Evolutionary conservation across 2,888 invertebrate genomes (phyloP).

Genomic region (Aspidiotus rigidus): DNA sequence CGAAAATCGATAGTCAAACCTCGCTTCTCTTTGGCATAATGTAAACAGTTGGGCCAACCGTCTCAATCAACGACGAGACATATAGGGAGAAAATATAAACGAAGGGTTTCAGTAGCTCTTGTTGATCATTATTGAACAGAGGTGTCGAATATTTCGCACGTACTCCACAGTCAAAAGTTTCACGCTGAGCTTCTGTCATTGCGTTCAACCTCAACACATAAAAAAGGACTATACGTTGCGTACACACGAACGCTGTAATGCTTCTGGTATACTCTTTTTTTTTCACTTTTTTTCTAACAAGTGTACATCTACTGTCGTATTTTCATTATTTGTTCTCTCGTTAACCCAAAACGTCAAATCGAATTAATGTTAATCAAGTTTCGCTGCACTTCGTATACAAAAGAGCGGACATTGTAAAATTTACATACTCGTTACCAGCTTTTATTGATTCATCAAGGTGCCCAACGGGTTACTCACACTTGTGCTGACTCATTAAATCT

Average conservation of each 20-base stretch:
- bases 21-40: too few relatives aligned
- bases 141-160: constrained; percentile 4
- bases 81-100: too few relatives aligned
- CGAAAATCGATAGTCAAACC: too few relatives aligned
- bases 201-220: not conserved
- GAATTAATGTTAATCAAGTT: constrained; percentile 28
- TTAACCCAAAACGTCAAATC: constrained; percentile 29
- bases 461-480: constrained; percentile 4
- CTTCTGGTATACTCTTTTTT: not conserved
- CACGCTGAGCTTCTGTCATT: not conserved
- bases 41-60: too few relatives aligned
- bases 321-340: constrained; percentile 25
- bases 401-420: constrained; percentile 2
- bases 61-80: too few relatives aligned
- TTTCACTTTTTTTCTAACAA: constrained; percentile 9
- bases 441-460: constrained; percentile 4
- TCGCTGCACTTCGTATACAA: not conserved
- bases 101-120: too few relatives aligned
- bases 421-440: constrained; percentile 1
- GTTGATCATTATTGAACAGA: not conserved
- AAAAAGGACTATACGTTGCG: not conserved
- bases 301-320: constrained; percentile 21
- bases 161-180: not conserved
- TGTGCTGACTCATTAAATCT: constrained; percentile 1
- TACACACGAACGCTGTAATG: too few relatives aligned